Base-by-base conservation (phyloP, 2,888 invertebrate genomes). In the Machimus atricapillus region DNA sequence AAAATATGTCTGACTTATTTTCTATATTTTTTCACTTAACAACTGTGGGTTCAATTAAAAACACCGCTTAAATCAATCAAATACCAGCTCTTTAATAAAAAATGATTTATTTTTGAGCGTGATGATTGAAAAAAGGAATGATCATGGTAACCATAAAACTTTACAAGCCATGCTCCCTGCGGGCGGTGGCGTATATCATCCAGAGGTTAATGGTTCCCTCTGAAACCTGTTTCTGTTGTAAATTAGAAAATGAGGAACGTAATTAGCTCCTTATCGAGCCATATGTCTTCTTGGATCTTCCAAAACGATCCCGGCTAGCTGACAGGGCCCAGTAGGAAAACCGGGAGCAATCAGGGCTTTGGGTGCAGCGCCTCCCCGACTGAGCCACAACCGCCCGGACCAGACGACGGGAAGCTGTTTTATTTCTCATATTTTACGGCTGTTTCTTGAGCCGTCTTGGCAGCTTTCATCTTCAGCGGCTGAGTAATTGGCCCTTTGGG, bases 391-490 rank as follows among this genome's bases (percentile, higher is more conserved):
- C 27, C 66, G 27, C 27, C 37, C 16, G n/a, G 40, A 12, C 43
- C 43, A 46, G 43, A 14, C 43, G 56, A 82, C 31, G 58, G 83
- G 66, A 83, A 66, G 34, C 56, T 81, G 81, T 81, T 81, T 81
- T 81, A 56, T 81, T 81, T 81, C 56, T 81, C 56, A 56, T 56
- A 81, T 81, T 81, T 81, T 81, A 81, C 43, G 56, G 27, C 31
- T 27, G 66, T 16, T 66, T 83, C 23, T 23, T 19, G 19, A 73
- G 66, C 66, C 43, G 37, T 40, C 66, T 27, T 83, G 83, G 73
- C 34, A 83, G 66, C 83, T 66, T 83, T 83, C 83, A 83, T 40
- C 73, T 83, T 73, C 37, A 66, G 31, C 40, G 66, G 73, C 37
- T 83, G 34, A 83, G 43, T 83, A 83, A 83, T 83, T 58, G 83